Evolutionary conservation across 2,113 vertebrate genomes (phyloP), one percentile per base, ranked within the genome.

Genomic region (Apodemus speciosus): DNA sequence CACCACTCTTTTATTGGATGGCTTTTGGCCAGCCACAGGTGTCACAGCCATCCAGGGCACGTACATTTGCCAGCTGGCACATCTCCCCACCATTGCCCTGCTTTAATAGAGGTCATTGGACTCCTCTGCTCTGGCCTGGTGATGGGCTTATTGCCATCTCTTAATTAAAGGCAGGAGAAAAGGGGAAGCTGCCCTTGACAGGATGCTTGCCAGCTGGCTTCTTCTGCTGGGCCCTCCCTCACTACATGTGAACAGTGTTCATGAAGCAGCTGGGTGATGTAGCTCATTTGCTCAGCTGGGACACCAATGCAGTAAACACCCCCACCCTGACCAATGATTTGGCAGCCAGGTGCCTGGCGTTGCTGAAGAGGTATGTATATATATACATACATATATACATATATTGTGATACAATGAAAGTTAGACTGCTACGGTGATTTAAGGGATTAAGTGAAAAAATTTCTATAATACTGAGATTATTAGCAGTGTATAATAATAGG

Each of bases 111-210:
- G 96, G 96, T 97, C 97, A 95, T 6, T 87, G 95, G 91, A 81
- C 85, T 38, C 89, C 87, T 91, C 84, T 94, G 68, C 76, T 97
- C 84, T 77, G 60, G 89, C 51, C 4, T 89, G 91, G 85, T 38
- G 76, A 92, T 93, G 95, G 96, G 97, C 96, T 56, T 87, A 30
- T 75, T 94, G 96, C 97, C 97, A 97, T 95, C 91, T 94, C 94
- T 97, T 97, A 97, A 97, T 97, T 97, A 96, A 96, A 96, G 95
- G 80, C 94, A 92, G 79, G 93, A 71, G 80, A 84, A 89, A 69
- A 94, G 76, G 77, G 46, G 71, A 97, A 83, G 66, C 95, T 91
- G 87, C 92, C 92, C 88, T 89, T 77, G 80, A 80, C 60, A 64
- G 80, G 15, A 51, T 93, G 75, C 64, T 58, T 93, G 94, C 97